Base-by-base conservation (phyloP, 2,113 vertebrate species). In the Alces alces region DNA sequence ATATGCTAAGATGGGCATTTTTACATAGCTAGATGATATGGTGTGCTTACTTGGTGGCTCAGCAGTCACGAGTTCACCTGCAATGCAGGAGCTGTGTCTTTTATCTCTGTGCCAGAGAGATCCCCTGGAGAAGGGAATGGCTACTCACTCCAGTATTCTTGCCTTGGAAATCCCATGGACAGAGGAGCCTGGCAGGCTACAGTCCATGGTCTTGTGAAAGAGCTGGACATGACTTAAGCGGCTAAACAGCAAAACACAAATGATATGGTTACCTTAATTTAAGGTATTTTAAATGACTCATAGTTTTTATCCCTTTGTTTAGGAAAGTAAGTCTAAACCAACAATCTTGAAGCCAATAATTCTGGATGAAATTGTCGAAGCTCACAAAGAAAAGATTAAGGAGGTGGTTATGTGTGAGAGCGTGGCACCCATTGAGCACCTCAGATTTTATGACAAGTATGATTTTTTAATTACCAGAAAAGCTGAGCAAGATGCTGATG, bases 361-460 rank as follows among this genome's bases (percentile, higher is more conserved):
- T 93, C 98, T 99, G 33, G 97, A 98, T 33, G 99, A 99, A 97
- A 98, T 99, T 88, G 43, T 99, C 1, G 55, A 98, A 8, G 98
- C 98, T 54, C 99, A 99, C 93, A 99, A 98, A 92, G 96, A 98
- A 87, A 98, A 98, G 86, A 98, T 99, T 33, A 98, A 54, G 88
- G 97, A 98, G 52, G 98, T 99, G 95, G 98, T 99, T 61, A 57
- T 64, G 76, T 98, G 92, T 78, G 99, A 99, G 98, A 99, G 99
- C 1, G 11, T 96, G 25, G 98, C 98, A 66, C 99, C 99, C 10
- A 97, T 2, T 0, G 98, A 99, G 66, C 99, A 99, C 64, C 82
- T 99, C 73, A 98, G 89, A 27, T 93, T 99, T 39, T 99, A 99
- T 58, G 99, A 99, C 97, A 99, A 99, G 88, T 99, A 99, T 45